Percentiles rank a stretch among this genome's conserved stretches.
Conservation (phyloP, 1,140 invertebrate genomes). For the Habropoda laboriosa region DNA sequence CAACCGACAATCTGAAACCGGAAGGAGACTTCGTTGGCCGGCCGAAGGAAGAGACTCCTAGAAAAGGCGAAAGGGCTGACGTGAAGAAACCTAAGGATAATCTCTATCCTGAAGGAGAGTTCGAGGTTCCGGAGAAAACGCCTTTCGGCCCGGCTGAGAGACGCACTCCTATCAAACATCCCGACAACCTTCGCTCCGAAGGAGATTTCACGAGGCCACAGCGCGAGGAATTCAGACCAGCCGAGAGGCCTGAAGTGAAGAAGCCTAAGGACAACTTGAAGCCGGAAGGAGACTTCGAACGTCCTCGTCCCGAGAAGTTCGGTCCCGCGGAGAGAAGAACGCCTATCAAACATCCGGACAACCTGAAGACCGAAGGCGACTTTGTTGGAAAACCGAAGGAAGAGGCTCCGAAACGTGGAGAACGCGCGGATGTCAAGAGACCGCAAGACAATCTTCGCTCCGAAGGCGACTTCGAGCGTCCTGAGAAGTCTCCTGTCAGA, state of each 20-base stretch:
- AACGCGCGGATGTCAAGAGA: constrained; percentile 81
- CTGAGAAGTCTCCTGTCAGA: constrained; percentile 66
- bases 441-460: constrained; percentile 84
- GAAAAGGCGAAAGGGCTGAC: constrained; percentile 80
- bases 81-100: constrained; percentile 84
- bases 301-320: constrained; percentile 79
- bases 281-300: constrained; percentile 84
- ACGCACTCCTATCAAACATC: constrained; percentile 83
- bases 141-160: constrained; percentile 82
- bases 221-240: constrained; percentile 71
- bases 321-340: constrained; percentile 81
- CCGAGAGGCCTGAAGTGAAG: constrained; percentile 75
- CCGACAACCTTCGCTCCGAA: constrained; percentile 86
- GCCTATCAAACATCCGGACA: constrained; percentile 80
- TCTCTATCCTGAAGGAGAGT: constrained; percentile 86
- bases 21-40: constrained; percentile 82
- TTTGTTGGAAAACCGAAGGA: constrained; percentile 83
- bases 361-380: constrained; percentile 83
- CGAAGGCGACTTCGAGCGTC: constrained; percentile 83
- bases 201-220: constrained; percentile 83
- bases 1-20: constrained; percentile 80
- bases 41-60: constrained; percentile 82
- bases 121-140: constrained; percentile 77
- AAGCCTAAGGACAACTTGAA: constrained; percentile 81
- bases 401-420: constrained; percentile 82